Conservation (phyloP, 1,140 invertebrate species). For the Dendroctonus ponderosae region DNA sequence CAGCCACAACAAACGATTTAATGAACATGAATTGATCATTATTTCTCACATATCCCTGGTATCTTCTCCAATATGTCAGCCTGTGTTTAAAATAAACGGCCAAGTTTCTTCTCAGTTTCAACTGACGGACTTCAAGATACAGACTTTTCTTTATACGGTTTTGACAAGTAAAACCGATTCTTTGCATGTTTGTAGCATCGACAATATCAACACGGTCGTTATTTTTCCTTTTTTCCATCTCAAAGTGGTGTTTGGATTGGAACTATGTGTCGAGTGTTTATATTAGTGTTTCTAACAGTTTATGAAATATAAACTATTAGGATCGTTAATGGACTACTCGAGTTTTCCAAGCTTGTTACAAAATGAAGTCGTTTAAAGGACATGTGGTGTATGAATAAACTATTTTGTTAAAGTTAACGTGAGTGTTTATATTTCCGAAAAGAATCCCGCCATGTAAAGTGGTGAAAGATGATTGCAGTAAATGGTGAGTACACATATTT, state of each 20-base stretch:
- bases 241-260: not conserved
- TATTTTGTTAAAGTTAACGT: conserved; percentile 2
- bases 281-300: conserved; percentile 39
- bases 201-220: not conserved
- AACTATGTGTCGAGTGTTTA: conserved; percentile 39
- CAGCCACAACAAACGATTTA: too few relatives aligned
- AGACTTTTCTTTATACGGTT: conserved; percentile 21
- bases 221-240: conserved; percentile 14
- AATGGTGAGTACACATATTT: conserved; percentile 2
- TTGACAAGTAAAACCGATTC: conserved; percentile 3
- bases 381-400: conserved; percentile 20
- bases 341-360: conserved; percentile 12
- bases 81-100: conserved; percentile 7
- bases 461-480: conserved; percentile 6
- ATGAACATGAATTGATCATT: too few relatives aligned
- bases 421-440: conserved; percentile 11
- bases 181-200: too few relatives aligned
- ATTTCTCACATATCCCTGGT: conserved; percentile 14
- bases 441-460: not conserved
- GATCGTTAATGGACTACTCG: conserved; percentile 32
- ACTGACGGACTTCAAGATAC: conserved; percentile 18
- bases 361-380: conserved; percentile 24
- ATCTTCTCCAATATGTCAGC: not conserved
- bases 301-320: conserved; percentile 35
- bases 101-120: conserved; percentile 15